Evolutionary conservation across 2,888 invertebrate genomes (phyloP).

Genomic region (Chymomyza caudatula): DNA sequence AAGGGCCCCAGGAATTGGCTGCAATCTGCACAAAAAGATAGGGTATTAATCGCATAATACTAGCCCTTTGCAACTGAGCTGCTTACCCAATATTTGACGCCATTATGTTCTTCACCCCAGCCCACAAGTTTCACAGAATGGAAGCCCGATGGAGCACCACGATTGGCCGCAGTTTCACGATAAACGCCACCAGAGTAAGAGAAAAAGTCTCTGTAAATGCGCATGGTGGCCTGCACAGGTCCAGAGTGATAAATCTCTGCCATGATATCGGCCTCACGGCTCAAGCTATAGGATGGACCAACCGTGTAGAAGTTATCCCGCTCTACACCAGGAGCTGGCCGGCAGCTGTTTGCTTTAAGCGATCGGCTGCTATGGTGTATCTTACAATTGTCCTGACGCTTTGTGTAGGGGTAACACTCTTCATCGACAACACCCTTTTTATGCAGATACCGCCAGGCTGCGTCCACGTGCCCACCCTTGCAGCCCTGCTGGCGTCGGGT

Average conservation of each 20-base stretch:
- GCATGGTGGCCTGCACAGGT: conserved; percentile 96
- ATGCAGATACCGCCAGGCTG: conserved; percentile 93
- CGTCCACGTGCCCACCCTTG: conserved; percentile 91
- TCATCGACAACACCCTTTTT: conserved; percentile 90
- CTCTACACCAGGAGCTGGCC: conserved; percentile 71
- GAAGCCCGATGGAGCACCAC: conserved; percentile 83
- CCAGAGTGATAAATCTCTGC: conserved; percentile 93
- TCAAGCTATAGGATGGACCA: conserved; percentile 87
- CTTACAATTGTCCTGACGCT: conserved; percentile 82
- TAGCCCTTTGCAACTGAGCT: neutral
- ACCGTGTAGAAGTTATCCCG: conserved; percentile 84
- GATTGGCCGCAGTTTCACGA: conserved; percentile 81
- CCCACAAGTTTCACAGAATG: conserved; percentile 96
- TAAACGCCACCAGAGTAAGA: conserved; percentile 92
- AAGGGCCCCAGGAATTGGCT: conserved; percentile 94
- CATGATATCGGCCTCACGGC: conserved; percentile 91
- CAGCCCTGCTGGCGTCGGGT: conserved; percentile 90
- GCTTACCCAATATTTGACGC: conserved; percentile 91
- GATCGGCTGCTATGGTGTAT: conserved; percentile 79
- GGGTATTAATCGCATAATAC: neutral
- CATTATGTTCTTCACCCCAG: conserved; percentile 88
- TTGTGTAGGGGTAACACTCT: conserved; percentile 90
- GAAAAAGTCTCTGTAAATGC: conserved; percentile 95
- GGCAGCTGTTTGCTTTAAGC: conserved; percentile 80
- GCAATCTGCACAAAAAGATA: conserved; percentile 83